Base-by-base conservation (phyloP, 1,140 invertebrate genomes). In the Heliconius hewitsoni region DNA sequence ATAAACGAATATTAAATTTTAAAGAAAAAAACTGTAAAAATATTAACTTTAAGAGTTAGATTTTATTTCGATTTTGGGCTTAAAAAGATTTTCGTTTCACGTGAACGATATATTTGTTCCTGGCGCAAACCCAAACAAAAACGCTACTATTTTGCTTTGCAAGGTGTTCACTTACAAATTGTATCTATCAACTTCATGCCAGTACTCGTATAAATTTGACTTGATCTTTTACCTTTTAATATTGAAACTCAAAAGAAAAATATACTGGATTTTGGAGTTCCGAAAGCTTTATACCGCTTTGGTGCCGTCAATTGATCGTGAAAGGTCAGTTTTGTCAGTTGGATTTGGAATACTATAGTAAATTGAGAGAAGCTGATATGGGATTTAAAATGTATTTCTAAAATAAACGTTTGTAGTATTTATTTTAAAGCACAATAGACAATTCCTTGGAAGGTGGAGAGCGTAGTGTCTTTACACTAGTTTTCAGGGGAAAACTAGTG, bases 181-280 rank as follows among this genome's bases (percentile, higher is more conserved):
- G 74, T 76, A 76, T 76, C 60, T 76, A 76, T 76, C 74, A 76
- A 76, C 74, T 70, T 76, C 74, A 76, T 76, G 60, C 74, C 66
- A 66, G 30, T 34, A 37, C 5, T 37, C 34, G 34, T 37, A 42
- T 70, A n/a, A 70, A 76, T 76, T 60, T 23, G 55, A 66, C 60
- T 66, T 66, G 60, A 66, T 66, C 60, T 66, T 66, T 30, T 66
- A 30, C 60, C 60, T 66, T 66, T 66, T 66, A 66, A 66, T 66
- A 66, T 66, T 66, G 60, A 66, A 66, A 66, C 1, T 66, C 60
- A 27, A 66, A 66, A 13, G 60, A 30, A 30, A 66, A 66, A 66
- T 66, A 66, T 6, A 66, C 60, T 66, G 60, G 60, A 66, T 66
- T 66, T 66, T 23, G 55, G 55, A 66, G 30, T 66, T 30, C 23